phyloP scores from a whole-genome alignment of 2,113 vertebrate genomes.

The Astatotilapia flaviijosephi region DNA sequence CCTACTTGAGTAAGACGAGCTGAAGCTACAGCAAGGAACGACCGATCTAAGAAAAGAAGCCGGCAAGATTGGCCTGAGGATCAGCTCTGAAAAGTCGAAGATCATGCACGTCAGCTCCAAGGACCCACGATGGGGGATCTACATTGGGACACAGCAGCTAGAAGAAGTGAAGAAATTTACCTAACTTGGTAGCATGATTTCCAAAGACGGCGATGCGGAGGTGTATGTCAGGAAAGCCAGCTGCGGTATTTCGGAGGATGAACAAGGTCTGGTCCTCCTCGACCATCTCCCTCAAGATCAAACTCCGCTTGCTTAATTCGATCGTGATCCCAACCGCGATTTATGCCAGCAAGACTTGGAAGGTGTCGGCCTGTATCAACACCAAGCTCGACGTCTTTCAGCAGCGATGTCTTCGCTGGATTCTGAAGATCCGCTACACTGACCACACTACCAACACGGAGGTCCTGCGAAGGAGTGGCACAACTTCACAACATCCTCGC shows the following conservation, averaged over 20 bases:
- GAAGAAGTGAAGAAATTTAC: neutral
- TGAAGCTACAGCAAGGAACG: neutral
- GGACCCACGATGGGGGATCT: neutral
- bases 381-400: neutral
- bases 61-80: neutral
- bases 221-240: neutral
- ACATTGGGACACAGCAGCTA: neutral
- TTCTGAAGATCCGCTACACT: fast-evolving
- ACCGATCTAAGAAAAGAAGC: neutral
- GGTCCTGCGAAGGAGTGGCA: neutral
- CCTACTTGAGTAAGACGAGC: neutral
- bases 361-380: neutral
- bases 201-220: fast-evolving
- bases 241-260: neutral
- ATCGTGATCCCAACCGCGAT: fast-evolving
- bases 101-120: neutral
- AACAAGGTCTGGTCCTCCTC: neutral
- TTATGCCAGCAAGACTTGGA: neutral
- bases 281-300: neutral
- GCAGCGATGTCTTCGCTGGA: neutral
- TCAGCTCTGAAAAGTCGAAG: neutral
- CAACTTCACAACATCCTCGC: neutral
- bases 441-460: neutral
- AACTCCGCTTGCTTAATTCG: fast-evolving
- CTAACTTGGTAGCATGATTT: neutral